Percentiles rank a stretch among this genome's conserved stretches.
phyloP scores from a whole-genome alignment of 2,797 vertebrate species.

The Tragopan temminckii region DNA sequence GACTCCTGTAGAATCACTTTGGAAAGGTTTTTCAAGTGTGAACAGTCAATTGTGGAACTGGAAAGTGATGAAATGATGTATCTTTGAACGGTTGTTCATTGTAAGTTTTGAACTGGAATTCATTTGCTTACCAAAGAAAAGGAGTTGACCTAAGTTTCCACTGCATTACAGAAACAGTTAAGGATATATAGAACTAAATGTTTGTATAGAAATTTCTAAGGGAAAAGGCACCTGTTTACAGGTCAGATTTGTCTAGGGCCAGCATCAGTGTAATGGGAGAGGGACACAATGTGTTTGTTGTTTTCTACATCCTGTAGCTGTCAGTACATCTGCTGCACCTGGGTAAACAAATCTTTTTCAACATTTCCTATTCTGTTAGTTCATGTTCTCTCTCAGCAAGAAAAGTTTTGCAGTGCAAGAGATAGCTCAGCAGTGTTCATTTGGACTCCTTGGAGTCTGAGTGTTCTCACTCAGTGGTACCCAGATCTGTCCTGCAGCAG shows the following conservation, averaged over 20 bases:
- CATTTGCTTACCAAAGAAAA: not conserved
- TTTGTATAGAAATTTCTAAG: not conserved
- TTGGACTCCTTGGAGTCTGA: not conserved
- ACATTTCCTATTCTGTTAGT: not conserved
- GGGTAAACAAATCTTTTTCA: not conserved
- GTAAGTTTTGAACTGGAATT: not conserved
- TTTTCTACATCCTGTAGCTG: not conserved
- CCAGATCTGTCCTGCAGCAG: not conserved
- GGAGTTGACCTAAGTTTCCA: not conserved
- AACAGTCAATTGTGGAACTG: not conserved
- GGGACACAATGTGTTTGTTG: not conserved
- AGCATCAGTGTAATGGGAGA: not conserved
- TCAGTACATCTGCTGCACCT: not conserved
- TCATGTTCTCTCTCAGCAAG: not conserved
- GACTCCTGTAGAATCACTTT: not conserved
- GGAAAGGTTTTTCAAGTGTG: not conserved
- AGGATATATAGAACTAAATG: not conserved
- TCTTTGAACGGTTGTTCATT: not conserved
- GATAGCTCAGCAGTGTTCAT: not conserved
- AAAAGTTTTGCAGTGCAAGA: not conserved
- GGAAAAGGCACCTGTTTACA: not conserved
- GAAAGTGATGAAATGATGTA: not conserved
- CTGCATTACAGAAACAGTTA: not conserved
- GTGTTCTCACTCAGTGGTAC: not conserved
- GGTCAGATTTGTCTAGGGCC: not conserved